These are phyloP conservation scores for Sebastes hubbsi DNA, from an alignment of 2,797 vertebrate species.

Conservation along the genomic window DNA sequence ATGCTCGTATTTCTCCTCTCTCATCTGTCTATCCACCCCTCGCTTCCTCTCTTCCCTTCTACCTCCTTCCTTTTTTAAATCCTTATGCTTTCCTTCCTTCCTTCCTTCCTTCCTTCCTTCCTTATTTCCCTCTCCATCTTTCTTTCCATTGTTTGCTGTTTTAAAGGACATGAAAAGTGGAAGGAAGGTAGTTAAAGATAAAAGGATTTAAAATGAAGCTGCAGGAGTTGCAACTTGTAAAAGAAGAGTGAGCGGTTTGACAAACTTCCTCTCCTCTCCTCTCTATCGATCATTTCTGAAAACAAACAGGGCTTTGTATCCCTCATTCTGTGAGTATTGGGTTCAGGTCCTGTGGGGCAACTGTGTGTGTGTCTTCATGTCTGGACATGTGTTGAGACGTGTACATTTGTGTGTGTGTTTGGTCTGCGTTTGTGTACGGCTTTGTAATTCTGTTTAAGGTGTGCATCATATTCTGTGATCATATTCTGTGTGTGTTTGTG, in stretches of 20 bases:
- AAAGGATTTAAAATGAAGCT: background rate
- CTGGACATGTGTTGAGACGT: background rate
- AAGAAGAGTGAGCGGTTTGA: background rate
- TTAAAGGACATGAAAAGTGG: background rate
- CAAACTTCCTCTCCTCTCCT: background rate
- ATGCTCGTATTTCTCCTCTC: conserved; percentile 64
- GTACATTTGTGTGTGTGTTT: background rate
- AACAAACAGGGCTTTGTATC: conserved; percentile 34
- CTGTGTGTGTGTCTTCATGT: background rate
- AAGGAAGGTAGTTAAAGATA: background rate
- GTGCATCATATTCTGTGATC: conserved; percentile 1
- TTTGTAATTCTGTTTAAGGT: background rate
- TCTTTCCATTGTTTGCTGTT: background rate
- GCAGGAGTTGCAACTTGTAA: background rate
- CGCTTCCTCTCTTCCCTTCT: conserved; percentile 34
- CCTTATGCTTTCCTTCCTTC: background rate
- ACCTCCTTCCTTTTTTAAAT: conserved; percentile 16
- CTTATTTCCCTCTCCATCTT: background rate
- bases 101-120: too few relatives aligned
- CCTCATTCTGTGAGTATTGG: conserved; percentile 36
- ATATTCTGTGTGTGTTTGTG: background rate
- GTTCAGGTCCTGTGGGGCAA: conserved; percentile 9
- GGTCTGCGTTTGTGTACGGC: background rate
- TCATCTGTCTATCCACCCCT: conserved; percentile 57
- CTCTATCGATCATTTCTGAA: conserved; percentile 38